Evolutionary conservation across 2,888 invertebrate species (phyloP), one percentile per base, ranked within the genome.

Genomic region (Crematogaster levior): DNA sequence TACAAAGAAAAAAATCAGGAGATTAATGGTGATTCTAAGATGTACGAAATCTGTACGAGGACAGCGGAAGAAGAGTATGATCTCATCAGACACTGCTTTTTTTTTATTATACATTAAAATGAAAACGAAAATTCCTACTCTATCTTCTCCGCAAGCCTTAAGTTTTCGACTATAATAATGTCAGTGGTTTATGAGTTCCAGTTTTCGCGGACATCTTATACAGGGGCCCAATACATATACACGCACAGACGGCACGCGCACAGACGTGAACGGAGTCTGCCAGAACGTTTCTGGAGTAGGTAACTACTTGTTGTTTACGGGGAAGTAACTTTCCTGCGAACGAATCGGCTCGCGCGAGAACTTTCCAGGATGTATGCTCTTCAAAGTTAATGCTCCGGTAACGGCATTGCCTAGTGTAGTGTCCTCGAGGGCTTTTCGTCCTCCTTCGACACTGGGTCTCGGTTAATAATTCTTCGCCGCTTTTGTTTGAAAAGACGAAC

Each of bases 251-350:
- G 84, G 84, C 87, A 81, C 82, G 85, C 77, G 72, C 83, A 88
- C 88, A 75, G 53, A 82, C 79, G 43, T 56, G 80, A 88, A 85
- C 83, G 46, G 82, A 85, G 82, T 86, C 84, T 82, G 65, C 81
- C 81, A 77, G 85, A 90, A 88, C 84, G 86, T 88, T 90, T 87
- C 90, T 84, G 86, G 89, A 88, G 89, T 90, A 89, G 89, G 88
- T 90, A 90, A 91, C 90, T 91, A 90, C 91, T 90, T 90, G 92
- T 92, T 93, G 92, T 93, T 93, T 93, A 92, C 93, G 91, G 88
- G 86, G 85, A 90, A 90, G 90, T 88, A 93, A 92, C 90, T 93
- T 92, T 89, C 86, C 89, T 85, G 84, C 88, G 88, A 92, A 91
- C 92, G 91, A 92, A 92, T 92, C 89, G 91, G 90, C 89, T 87